Percentiles rank a stretch among this genome's conserved stretches.
phyloP scores from a whole-genome alignment of 2,797 vertebrate species.

The Rhinogobio ventralis region DNA sequence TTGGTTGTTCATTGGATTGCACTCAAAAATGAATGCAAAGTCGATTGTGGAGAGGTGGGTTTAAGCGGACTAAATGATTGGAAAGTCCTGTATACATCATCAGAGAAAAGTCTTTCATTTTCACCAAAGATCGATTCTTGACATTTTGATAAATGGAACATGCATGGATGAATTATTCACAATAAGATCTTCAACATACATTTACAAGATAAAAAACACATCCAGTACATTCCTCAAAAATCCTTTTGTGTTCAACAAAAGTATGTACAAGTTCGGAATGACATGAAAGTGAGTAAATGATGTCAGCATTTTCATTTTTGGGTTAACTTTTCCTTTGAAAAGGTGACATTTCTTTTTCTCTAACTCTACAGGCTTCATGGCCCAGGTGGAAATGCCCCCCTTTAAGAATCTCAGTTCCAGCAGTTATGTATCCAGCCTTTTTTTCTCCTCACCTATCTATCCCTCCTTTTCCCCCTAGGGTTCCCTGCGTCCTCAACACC shows the following conservation, averaged over 20 bases:
- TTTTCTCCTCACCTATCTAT: not conserved
- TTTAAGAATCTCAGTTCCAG: not conserved
- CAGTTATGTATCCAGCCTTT: not conserved
- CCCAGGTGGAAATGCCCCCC: not conserved
- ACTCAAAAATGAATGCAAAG: not conserved
- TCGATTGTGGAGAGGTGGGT: not conserved
- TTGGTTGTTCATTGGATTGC: not conserved
- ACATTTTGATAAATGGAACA: not conserved
- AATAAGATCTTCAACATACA: not conserved
- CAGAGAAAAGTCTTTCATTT: not conserved
- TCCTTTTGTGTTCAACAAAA: not conserved
- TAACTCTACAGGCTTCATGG: not conserved
- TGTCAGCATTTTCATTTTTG: not conserved
- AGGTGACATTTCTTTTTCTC: not conserved
- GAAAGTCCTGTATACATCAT: not conserved
- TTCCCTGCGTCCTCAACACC: slow-evolving; percentile 13
- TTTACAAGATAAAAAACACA: not conserved
- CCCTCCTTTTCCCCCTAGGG: slow-evolving; percentile 15
- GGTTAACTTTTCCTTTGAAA: not conserved
- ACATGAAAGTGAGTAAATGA: not conserved
- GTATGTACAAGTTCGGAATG: not conserved
- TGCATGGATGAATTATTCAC: not conserved
- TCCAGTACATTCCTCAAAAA: not conserved
- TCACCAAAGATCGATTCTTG: not conserved
- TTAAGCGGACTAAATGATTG: not conserved